Evolutionary conservation across 2,113 vertebrate species (phyloP), one percentile per base, ranked within the genome.

Genomic region (Cryptomyrus ogoouensis): DNA sequence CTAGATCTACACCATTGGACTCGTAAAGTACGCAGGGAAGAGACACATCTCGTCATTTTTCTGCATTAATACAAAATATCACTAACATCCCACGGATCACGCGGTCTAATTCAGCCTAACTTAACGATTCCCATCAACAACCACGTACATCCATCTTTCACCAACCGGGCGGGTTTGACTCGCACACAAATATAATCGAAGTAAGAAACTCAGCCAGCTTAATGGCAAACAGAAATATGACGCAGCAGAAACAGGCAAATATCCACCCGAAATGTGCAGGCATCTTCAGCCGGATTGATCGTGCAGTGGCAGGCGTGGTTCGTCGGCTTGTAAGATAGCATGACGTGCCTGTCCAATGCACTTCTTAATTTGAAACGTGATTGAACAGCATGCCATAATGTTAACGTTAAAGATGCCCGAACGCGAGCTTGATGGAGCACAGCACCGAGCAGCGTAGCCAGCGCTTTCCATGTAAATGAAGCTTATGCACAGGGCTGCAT

Each of bases 71-170:
- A 42, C 35, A 42, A 80, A 80, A 80, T 80, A 80, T 19, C 70
- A 42, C 15, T 12, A 84, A 44, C 35, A 84, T 47, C 44, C 21
- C 21, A 21, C 9, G 3, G 44, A 84, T 84, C 42, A 24, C 24
- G 24, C 24, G 44, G 44, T 12, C 39, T n/a, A 47, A 47, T 84
- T 84, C 44, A 84, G 83, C 39, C 39, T 10, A n/a, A 46, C 10
- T 84, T 19, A 80, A n/a, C 42, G 80, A 46, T 83, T 47, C 44
- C 77, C 19, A 83, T 83, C 80, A 84, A 84, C 83, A 53, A 83
- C 7, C n/a, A 27, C 31, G 17, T 27, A 52, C 12, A 52, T 31
- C n/a, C 5, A 83, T 49, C 31, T 42, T 80, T n/a, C 74, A 39
- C 15, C 35, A 80, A 35, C n/a, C 39, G 21, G 50, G 47, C 70